phyloP scores from a whole-genome alignment of 2,888 invertebrate genomes.

The Fabriciana adippe region DNA sequence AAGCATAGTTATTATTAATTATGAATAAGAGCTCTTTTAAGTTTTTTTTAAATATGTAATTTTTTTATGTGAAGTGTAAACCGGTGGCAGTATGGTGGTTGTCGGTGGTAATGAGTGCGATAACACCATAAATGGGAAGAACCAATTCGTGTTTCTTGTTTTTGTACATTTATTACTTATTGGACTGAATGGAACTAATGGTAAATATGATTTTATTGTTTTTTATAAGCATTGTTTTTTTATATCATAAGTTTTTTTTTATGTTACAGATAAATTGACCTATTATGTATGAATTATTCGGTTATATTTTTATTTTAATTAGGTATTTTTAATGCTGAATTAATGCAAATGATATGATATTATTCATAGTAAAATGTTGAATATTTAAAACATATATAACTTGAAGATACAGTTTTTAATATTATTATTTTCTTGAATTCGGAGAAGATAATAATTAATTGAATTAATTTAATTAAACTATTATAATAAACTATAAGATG shows the following conservation, averaged over 20 bases:
- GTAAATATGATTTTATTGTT: slow-evolving; percentile 54
- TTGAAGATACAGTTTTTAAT: too few relatives aligned
- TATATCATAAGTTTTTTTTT: background rate
- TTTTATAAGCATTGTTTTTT: background rate
- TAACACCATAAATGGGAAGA: slow-evolving; percentile 78
- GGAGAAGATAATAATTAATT: too few relatives aligned
- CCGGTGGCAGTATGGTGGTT: slow-evolving; percentile 80
- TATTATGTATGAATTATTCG: background rate
- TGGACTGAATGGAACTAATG: slow-evolving; percentile 80
- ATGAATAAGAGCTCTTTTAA: slow-evolving; percentile 44
- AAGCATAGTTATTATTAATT: slow-evolving; percentile 27
- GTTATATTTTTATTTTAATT: too few relatives aligned
- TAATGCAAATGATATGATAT: too few relatives aligned
- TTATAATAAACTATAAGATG: too few relatives aligned
- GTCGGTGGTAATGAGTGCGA: slow-evolving; percentile 79
- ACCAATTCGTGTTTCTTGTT: slow-evolving; percentile 78
- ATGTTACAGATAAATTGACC: background rate
- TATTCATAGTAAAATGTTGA: too few relatives aligned
- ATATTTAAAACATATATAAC: too few relatives aligned
- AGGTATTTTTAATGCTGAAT: too few relatives aligned
- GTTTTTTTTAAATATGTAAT: slow-evolving; percentile 66
- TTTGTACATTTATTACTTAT: slow-evolving; percentile 79
- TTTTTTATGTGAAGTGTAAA: slow-evolving; percentile 67
- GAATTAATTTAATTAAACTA: too few relatives aligned
- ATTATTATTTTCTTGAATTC: too few relatives aligned